These are phyloP conservation scores for Pheosia gnoma DNA, from an alignment of 2,888 invertebrate genomes.

Conservation along the genomic window DNA sequence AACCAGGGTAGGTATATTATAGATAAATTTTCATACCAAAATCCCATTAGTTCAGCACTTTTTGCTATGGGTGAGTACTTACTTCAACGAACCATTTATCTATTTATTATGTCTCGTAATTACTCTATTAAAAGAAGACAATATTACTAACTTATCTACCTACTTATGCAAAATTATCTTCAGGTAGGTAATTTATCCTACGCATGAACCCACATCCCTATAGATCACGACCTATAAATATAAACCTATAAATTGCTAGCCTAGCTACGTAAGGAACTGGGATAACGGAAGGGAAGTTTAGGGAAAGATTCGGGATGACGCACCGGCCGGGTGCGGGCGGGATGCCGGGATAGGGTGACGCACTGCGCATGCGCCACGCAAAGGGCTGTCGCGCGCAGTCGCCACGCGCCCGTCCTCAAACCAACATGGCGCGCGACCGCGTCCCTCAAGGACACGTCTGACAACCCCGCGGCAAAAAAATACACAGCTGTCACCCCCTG, in stretches of 20 bases:
- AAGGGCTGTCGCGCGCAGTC: slow-evolving; percentile 78
- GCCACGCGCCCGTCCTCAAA: slow-evolving; percentile 77
- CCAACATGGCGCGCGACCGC: slow-evolving; percentile 70
- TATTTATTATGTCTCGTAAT: too few species aligned
- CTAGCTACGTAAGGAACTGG: slow-evolving; percentile 14
- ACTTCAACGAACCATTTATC: too few species aligned
- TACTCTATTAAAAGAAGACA: too few species aligned
- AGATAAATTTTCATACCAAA: too few species aligned
- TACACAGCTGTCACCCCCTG: slow-evolving; percentile 38
- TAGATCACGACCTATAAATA: slow-evolving; percentile 3
- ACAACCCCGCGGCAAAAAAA: slow-evolving; percentile 67
- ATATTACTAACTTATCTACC: too few species aligned
- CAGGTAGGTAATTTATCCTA: too few species aligned
- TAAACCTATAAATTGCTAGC: background rate
- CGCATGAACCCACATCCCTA: background rate
- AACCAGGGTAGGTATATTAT: too few species aligned
- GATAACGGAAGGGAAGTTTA: slow-evolving; percentile 16
- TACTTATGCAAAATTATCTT: too few species aligned
- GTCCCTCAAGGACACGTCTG: slow-evolving; percentile 74
- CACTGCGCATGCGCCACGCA: slow-evolving; percentile 68
- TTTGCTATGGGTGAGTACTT: too few species aligned
- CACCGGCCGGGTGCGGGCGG: slow-evolving; percentile 41
- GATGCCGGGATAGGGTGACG: slow-evolving; percentile 65
- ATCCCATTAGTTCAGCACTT: too few species aligned
- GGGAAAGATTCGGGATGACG: slow-evolving; percentile 33